Evolutionary conservation across 64 coral and sea anemone genomes (phyloP).

Genomic region (Montipora capricornis): DNA sequence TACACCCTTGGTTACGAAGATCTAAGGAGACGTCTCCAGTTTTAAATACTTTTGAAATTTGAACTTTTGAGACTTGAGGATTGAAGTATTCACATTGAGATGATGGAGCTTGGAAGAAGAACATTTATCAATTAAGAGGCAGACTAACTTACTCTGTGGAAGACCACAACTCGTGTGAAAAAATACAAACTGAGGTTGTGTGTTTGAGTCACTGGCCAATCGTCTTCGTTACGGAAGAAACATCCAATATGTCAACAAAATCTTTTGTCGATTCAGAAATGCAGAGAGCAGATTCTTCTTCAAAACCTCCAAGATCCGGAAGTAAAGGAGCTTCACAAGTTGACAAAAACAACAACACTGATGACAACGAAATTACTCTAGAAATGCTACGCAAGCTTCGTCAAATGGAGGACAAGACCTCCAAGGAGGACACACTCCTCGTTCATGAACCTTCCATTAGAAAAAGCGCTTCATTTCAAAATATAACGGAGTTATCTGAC

Average conservation of each 20-base stretch:
- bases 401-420: conserved; percentile 9
- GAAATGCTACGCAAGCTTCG: conserved; percentile 32
- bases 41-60: neutral
- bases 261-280: neutral
- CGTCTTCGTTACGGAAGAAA: neutral
- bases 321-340: neutral
- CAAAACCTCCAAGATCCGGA: neutral
- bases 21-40: neutral
- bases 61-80: neutral
- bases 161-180: neutral
- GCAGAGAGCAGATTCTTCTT: neutral
- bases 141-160: neutral
- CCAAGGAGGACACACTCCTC: neutral
- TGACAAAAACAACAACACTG: conserved; percentile 8
- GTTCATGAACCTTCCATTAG: conserved; percentile 1
- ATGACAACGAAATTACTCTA: neutral
- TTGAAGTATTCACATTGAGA: neutral
- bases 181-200: neutral
- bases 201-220: neutral
- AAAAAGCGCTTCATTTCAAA: conserved; percentile 42
- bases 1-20: conserved; percentile 24
- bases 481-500: conserved; percentile 17
- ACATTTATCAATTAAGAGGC: neutral
- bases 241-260: neutral
- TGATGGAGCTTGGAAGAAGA: neutral